Evolutionary conservation across 2,797 vertebrate species (phyloP), one percentile per base, ranked within the genome.

Genomic region (Falco novaeseelandiae): DNA sequence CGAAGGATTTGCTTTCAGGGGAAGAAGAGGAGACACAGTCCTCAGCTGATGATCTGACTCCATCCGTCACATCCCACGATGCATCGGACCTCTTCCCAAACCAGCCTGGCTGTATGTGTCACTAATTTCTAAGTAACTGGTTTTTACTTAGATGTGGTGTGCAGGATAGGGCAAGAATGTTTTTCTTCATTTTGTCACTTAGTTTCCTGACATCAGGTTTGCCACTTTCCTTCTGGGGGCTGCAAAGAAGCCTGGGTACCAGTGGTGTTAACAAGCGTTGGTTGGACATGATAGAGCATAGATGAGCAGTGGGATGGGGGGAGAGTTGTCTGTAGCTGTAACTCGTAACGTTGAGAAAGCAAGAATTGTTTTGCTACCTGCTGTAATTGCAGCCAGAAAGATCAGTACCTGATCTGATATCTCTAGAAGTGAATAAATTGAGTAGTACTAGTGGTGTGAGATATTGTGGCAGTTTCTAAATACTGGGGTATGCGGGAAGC

Each of bases 1-100:
- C 98, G 44, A 99, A 99, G 97, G 99, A 99, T 94, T 98, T 99
- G 96, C 99, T 99, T 97, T 98, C 98, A 66, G 98, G 98, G 95
- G 98, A 99, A 97, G 98, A 98, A 95, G 98, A 99, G 89, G 99
- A 99, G 96, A 98, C 98, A 0, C 98, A 98, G 91, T 98, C 99
- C 11, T 99, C 98, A 15, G 98, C 98, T 2, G 99, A 99, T 8
- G 99, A 99, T 95, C 98, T 99, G 97, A 99, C 98, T 52, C 98
- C 98, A 2, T 99, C 99, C 0, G 98, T 99, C 97, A 99, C 98
- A 13, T 99, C 99, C 83, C 99, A 98, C 3, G 98, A 98, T 94
- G 98, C 99, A n/a, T 99, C 99, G 2, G 98, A 99, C 96, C 98
- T 99, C 70, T 98, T 99, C 72, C 97, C 92, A n/a, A 97, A 95